phyloP scores from a whole-genome alignment of 2,797 vertebrate genomes.

The Pyrrhura leucotis region DNA sequence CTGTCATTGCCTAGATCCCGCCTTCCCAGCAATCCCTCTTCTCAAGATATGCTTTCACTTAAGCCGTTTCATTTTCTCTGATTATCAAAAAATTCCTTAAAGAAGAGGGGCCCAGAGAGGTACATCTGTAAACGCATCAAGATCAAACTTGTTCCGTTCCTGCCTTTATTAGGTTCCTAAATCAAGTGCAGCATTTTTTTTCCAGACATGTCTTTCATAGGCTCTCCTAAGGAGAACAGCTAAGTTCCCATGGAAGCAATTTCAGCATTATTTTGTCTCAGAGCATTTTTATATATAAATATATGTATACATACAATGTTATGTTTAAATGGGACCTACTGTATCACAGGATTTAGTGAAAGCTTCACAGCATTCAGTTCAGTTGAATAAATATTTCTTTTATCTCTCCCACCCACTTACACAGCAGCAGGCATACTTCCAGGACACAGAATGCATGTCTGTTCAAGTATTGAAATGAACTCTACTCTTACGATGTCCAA shows the following conservation, averaged over 20 bases:
- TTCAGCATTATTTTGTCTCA: constrained; percentile 8
- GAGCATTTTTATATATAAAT: not conserved
- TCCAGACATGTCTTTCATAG: not conserved
- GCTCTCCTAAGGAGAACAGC: not conserved
- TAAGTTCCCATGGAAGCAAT: not conserved
- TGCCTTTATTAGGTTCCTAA: not conserved
- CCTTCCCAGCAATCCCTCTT: not conserved
- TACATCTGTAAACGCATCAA: not conserved
- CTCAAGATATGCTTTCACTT: not conserved
- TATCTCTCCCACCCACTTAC: constrained; percentile 18
- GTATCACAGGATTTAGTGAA: not conserved
- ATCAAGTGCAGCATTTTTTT: not conserved
- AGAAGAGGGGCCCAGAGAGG: not conserved
- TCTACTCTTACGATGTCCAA: not conserved
- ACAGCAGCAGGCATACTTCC: not conserved
- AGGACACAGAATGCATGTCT: not conserved
- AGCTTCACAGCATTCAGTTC: not conserved
- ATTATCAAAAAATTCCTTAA: not conserved
- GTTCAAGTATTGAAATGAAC: not conserved
- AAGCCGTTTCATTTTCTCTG: not conserved
- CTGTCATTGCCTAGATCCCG: not conserved
- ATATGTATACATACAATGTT: not conserved
- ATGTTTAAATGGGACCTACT: not conserved
- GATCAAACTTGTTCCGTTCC: not conserved
- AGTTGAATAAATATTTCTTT: constrained; percentile 51